Base-by-base conservation (phyloP, 2,113 vertebrate genomes). In the Atlantisia rogersi region DNA sequence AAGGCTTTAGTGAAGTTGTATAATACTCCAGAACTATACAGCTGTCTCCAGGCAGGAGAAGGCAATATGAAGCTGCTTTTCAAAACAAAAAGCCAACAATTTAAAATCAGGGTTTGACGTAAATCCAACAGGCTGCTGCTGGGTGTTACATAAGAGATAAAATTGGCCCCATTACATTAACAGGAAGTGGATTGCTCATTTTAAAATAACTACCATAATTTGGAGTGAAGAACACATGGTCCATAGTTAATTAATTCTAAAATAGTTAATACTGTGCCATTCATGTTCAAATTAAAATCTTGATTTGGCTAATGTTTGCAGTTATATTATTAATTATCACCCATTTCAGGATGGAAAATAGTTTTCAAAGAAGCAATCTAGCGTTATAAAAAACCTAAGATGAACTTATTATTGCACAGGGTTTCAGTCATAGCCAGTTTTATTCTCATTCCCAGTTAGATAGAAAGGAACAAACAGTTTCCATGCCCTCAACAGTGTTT, bases 331-430 rank as follows among this genome's bases (percentile, higher is more conserved):
- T 82, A 78, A 91, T 67, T 94, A 63, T 40, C 42, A 76, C 14
- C 18, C 59, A 25, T 76, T 94, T 86, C 92, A 88, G 55, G 93
- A 92, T 40, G 58, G 71, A 92, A 96, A 94, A 71, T 7, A 52
- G 22, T 28, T 83, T 90, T 92, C 56, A 65, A 52, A 74, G 86
- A 75, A 71, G 32, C 76, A 70, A 39, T 69, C 32, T 65, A 74
- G 9, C 59, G 82, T 87, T 63, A 58, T 44, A 53, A 15, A 87
- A 46, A 80, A 74, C 77, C 28, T 79, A 81, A 89, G 81, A 15
- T 13, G 81, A 90, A 79, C 12, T 73, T 82, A 37, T 17, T 88
- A 91, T 64, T 56, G 55, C 70, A 67, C 28, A 78, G 18, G 18
- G 94, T 92, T 82, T 95, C 39, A 86, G 64, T 84, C 12, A 28